Base-by-base conservation (phyloP, 2,888 invertebrate genomes). In the Euzetes globulus region DNA sequence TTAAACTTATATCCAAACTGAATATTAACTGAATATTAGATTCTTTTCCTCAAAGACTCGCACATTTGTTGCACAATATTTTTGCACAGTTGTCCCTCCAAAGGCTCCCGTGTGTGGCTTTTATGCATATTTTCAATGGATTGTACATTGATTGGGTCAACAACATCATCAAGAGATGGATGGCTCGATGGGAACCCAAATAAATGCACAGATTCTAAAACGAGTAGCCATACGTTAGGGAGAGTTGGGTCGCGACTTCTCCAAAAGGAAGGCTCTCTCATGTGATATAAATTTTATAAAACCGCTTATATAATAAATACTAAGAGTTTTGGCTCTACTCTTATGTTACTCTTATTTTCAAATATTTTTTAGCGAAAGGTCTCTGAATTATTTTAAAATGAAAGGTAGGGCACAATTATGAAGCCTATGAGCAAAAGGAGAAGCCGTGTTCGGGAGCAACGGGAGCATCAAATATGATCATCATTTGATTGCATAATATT, bases 151-250 rank as follows among this genome's bases (percentile, higher is more conserved):
- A 70, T 70, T 70, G 27, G 70, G 70, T 70, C 70, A 70, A 70
- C 70, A 70, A 70, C 70, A 19, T 70, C 70, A 70, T 70, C 45
- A 70, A 70, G 70, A 70, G 70, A 70, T 70, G 70, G 47, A 70
- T 70, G 70, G 47, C 41, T 70, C 70, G 70, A 70, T 70, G 70
- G 70, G 70, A 70, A 70, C 47, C 25, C 45, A 45, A 25, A 70
- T 65, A 65, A n/a, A 60, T 11, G 22, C 45, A 70, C 27, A 11
- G 22, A 52, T 52, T 52, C 52, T 22, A 19, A 50, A 52, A 52
- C 52, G 41, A 41, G 58, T 58, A 58, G 58, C 58, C 58, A 27
- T 58, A 13, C 58, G 29, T 29, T 65, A 19, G 22, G 22, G 37
- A 29, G 15, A 19, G 15, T 63, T 41, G 7, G 68, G 70, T 47